Base-by-base conservation (phyloP, 2,888 invertebrate species). In the Thysanoteuthis rhombus region DNA sequence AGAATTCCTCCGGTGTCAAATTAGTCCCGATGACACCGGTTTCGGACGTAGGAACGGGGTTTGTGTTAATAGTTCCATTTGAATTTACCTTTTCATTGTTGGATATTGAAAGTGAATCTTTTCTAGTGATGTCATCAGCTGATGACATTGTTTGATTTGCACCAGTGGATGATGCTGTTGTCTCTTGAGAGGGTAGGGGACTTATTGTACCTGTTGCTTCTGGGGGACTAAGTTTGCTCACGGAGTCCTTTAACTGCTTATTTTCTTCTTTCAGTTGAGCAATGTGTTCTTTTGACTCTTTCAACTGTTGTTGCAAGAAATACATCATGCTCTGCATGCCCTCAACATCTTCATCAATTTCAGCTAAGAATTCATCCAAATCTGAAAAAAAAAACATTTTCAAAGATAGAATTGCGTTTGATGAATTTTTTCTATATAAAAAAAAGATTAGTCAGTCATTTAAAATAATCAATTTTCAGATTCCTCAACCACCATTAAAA, bases 301-400 rank as follows among this genome's bases (percentile, higher is more conserved):
- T 98, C 94, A 99, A 97, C 97, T 99, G 99, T 97, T 99, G 98
- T 96, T 99, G 99, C 94, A 99, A 97, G 97, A 98, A 98, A 97
- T 98, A 98, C 96, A 99, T 99, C 94, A 99, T 99, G 97, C 99
- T 99, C 97, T 99, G 99, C 99, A 99, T 99, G 40, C 99, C 99
- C 97, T 99, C 99, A 89, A 99, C 96, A 98, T 99, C 99, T 97
- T 99, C 99, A 96, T 99, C 99, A 94, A 99, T 97, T 97, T 99
- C 99, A 97, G 99, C 98, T 93, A 99, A 98, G 97, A 99, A 98
- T 97, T 99, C 99, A 96, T 99, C 99, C 96, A 99, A 97, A 97
- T 99, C 99, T 98, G 98, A 93, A 96, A 97, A 28, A 94, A 93
- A 58, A 93, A 91, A 92, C 92, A 93, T 42, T 90, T 90, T 47